Base-by-base conservation (phyloP, 2,888 invertebrate genomes). In the Sipunculus nudus region DNA sequence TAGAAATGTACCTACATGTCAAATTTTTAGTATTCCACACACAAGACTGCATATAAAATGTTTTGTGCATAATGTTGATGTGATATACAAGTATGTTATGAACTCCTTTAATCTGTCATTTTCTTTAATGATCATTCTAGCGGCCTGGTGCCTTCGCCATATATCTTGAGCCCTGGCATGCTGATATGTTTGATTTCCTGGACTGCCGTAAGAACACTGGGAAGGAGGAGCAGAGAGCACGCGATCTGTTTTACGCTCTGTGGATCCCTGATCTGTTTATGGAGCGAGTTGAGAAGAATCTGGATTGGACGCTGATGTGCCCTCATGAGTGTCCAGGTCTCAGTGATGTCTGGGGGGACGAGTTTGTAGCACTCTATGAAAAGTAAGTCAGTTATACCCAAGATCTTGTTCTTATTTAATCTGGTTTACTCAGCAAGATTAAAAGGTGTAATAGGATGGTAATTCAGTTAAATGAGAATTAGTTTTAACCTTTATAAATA, bases 191-290 rank as follows among this genome's bases (percentile, higher is more conserved):
- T 81, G 95, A 95, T 62, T 99, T 97, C 85, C 85, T 99, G 52
- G 93, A 97, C 80, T 86, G 97, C 50, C 94, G 92, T 79, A 97
- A 96, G 82, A 99, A 98, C 81, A 96, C 94, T 0, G 73, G 75
- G 10, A 94, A 94, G 79, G 98, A 98, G 81, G 97, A 98, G 84
- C 87, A 90, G 38, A 87, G 98, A 45, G 97, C 98, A 0, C 88
- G 98, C 54, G 98, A 99, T 84, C 86, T 99, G 38, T 99, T 98
- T 84, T 97, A 94, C 83, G 98, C 93, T 0, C 83, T 99, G 29
- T 99, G 99, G 98, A 93, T 99, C 71, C 96, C 98, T 0, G 98
- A 99, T 86, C 87, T 99, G 59, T 99, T 99, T 82, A 99, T 99
- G 99, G 89, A 91, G 81, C 88, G 99, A 16, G 84, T 84, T 0